A percentile compares a stretch with the other conserved stretches of the same genome.
Conservation (phyloP, 1,140 invertebrate genomes). For the Rhopalosiphum padi region DNA sequence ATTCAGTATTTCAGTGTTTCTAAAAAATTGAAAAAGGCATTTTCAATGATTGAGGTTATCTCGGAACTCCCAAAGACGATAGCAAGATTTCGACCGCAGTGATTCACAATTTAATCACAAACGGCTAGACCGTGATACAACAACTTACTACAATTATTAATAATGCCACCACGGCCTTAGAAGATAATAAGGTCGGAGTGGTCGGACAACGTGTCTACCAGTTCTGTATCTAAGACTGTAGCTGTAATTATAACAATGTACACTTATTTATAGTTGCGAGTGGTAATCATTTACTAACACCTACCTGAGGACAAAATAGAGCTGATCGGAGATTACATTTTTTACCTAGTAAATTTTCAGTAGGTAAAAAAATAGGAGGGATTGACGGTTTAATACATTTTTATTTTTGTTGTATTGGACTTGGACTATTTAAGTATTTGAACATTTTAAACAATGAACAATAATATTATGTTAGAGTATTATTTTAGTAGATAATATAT, state of each 20-base stretch:
- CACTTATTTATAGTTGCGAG: background rate
- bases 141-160: too few species aligned
- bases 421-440: background rate
- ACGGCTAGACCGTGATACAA: background rate
- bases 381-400: background rate
- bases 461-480: background rate
- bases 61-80: constrained; percentile 29
- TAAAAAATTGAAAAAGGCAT: background rate
- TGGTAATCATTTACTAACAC: background rate
- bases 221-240: background rate
- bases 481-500: background rate
- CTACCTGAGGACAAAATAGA: background rate
- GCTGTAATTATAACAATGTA: background rate
- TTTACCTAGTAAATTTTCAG: background rate
- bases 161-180: background rate
- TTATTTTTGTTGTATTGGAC: background rate
- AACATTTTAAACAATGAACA: too few species aligned
- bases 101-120: background rate
- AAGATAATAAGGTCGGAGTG: background rate
- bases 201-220: too few species aligned
- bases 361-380: background rate
- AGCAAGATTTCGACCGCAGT: background rate
- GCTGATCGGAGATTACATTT: background rate
- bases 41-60: constrained; percentile 34
- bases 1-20: background rate